Percentiles rank a stretch among this genome's conserved stretches.
These are phyloP conservation scores for Julus scandinavius DNA, from an alignment of 2,888 invertebrate genomes.

Conservation along the genomic window DNA sequence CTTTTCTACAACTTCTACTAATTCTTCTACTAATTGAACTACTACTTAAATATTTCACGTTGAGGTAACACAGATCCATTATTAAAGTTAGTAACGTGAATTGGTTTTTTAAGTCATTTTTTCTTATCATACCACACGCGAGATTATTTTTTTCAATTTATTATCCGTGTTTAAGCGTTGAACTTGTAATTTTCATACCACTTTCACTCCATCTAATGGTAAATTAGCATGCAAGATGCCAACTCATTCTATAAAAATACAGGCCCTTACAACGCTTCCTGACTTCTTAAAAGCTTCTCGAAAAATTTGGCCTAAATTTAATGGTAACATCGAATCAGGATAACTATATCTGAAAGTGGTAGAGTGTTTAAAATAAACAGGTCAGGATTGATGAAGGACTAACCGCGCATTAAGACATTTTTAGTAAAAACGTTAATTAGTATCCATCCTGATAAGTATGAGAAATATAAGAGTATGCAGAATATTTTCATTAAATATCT, in stretches of 20 bases:
- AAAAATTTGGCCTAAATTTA: background rate
- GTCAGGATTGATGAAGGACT: background rate
- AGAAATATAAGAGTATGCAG: background rate
- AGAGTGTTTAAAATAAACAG: background rate
- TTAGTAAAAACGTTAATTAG: background rate
- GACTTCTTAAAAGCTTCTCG: slow-evolving; percentile 11
- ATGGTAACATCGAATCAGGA: background rate
- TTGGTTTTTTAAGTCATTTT: background rate
- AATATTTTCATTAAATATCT: background rate
- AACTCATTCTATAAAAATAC: background rate
- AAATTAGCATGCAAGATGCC: background rate
- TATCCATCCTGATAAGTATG: no score
- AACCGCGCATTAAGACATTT: background rate
- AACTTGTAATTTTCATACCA: background rate
- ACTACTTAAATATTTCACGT: no score
- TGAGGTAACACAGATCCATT: background rate
- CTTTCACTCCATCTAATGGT: background rate
- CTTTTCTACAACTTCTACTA: no score
- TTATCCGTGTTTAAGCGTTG: background rate
- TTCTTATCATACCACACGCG: background rate
- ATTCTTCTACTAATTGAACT: no score
- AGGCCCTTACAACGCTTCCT: background rate
- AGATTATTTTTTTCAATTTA: background rate
- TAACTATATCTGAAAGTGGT: background rate
- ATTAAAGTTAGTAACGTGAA: background rate